Evolutionary conservation across 2,888 invertebrate species (phyloP).

Genomic region (Trachelus stipa): DNA sequence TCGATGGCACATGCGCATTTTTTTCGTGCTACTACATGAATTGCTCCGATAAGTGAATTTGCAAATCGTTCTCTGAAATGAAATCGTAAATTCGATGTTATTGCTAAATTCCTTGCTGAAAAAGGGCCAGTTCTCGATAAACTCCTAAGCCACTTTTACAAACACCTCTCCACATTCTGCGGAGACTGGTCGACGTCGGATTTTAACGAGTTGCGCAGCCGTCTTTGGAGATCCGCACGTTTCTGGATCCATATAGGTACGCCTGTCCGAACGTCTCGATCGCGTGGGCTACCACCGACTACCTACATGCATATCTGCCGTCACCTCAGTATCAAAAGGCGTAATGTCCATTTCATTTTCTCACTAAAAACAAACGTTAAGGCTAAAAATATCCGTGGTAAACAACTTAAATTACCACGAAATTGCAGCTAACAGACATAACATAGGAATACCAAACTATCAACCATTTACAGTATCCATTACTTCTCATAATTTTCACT

Average conservation of each 20-base stretch:
- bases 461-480: neutral
- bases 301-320: slow-evolving; percentile 19
- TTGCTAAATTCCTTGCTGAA: neutral
- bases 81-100: neutral
- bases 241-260: slow-evolving; percentile 44
- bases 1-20: neutral
- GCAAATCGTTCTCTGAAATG: neutral
- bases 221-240: slow-evolving; percentile 42
- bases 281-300: slow-evolving; percentile 27
- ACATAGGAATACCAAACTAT: neutral
- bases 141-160: slow-evolving; percentile 31
- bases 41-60: neutral
- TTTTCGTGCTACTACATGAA: neutral
- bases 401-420: slow-evolving; percentile 62
- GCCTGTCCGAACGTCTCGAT: slow-evolving; percentile 21
- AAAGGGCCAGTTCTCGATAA: slow-evolving; percentile 23
- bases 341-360: slow-evolving; percentile 4
- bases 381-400: slow-evolving; percentile 28
- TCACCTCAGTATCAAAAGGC: slow-evolving; percentile 7
- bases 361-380: neutral
- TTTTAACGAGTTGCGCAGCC: slow-evolving; percentile 28
- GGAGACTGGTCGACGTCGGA: slow-evolving; percentile 24
- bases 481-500: neutral
- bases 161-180: slow-evolving; percentile 24
- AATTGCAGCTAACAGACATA: slow-evolving; percentile 56